Evolutionary conservation across 1,140 invertebrate species (phyloP), one percentile per base, ranked within the genome.

Genomic region (Colletes latitarsis): DNA sequence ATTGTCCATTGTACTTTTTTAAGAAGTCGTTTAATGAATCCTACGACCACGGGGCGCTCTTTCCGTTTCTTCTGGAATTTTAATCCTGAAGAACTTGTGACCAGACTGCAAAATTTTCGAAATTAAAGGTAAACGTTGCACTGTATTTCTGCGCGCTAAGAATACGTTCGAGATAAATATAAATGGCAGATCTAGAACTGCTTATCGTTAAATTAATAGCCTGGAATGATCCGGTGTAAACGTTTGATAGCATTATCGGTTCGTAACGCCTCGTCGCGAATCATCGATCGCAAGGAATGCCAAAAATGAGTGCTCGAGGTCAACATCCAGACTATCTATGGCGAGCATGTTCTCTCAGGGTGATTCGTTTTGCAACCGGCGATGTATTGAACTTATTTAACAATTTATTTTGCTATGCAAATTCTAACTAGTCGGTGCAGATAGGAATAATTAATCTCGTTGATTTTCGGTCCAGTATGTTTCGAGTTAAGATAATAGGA

Each of bases 341-440:
- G 39, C 84, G 82, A 84, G 79, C 82, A 73, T 52, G 30, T 58
- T n/a, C n/a, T 66, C 84, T 66, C 72, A 81, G 82, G 84, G 84
- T 87, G 74, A 86, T 73, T 74, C 46, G 75, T 88, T 88, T 74
- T 86, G 81, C 77, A 88, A 87, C 62, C 53, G n/a, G 21, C 75
- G 82, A 88, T 78, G 70, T 57, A 73, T 84, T n/a, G n/a, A n/a
- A n/a, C n/a, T n/a, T n/a, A n/a, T n/a, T n/a, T n/a, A n/a, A n/a
- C n/a, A n/a, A n/a, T n/a, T n/a, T n/a, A n/a, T n/a, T n/a, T n/a
- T n/a, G n/a, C n/a, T n/a, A n/a, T n/a, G n/a, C n/a, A n/a, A n/a
- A n/a, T n/a, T n/a, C n/a, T n/a, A n/a, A n/a, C n/a, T n/a, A n/a
- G n/a, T n/a, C n/a, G n/a, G n/a, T n/a, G n/a, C n/a, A n/a, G n/a